These are phyloP conservation scores for Heliconius sara DNA, from an alignment of 2,888 invertebrate genomes.

Conservation along the genomic window DNA sequence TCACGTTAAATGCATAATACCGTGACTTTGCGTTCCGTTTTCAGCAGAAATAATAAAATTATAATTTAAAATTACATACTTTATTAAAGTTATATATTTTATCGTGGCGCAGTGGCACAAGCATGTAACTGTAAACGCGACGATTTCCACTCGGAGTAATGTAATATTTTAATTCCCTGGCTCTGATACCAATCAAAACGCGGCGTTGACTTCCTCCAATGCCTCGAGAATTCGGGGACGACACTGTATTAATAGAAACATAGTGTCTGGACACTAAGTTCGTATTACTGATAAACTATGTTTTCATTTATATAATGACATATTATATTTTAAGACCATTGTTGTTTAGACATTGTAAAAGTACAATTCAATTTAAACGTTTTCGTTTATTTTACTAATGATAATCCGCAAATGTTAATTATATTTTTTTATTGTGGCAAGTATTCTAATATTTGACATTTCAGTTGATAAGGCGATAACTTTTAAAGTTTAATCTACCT, in stretches of 20 bases:
- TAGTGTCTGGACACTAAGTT: no score
- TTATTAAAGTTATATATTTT: background rate
- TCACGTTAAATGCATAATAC: conserved; percentile 50
- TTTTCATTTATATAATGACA: no score
- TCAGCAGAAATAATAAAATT: conserved; percentile 43
- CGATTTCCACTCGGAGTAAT: no score
- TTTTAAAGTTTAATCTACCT: conserved; percentile 1
- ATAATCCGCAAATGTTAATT: background rate
- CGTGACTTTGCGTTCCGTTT: conserved; percentile 55
- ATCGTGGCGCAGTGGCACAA: no score
- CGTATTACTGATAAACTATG: no score
- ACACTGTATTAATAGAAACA: no score
- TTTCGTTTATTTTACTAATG: background rate
- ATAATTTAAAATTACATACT: background rate
- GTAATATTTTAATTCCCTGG: background rate
- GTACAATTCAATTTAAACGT: background rate
- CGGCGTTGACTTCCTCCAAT: background rate
- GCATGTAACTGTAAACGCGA: no score
- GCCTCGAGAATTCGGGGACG: background rate
- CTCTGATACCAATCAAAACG: no score
- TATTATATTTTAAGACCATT: no score
- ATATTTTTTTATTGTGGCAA: conserved; percentile 3
- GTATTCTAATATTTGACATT: background rate
- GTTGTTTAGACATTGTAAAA: no score
- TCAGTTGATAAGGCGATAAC: background rate